A percentile compares a stretch with the other conserved stretches of the same genome.
Conservation (phyloP, 2,888 invertebrate species). For the Meiosimyza platycephala region DNA sequence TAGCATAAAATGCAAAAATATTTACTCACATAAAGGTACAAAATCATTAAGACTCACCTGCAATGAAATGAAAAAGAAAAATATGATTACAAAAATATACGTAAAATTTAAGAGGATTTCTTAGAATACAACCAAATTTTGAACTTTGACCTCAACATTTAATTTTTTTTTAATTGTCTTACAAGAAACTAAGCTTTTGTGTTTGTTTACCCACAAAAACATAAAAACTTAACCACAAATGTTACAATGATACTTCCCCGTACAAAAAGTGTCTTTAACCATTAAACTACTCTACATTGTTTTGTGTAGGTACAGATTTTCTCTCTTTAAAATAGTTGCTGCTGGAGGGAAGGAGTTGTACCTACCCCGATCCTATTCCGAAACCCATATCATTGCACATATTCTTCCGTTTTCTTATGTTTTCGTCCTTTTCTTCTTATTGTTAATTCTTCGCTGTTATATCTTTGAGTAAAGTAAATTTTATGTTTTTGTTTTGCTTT, state of each 20-base stretch:
- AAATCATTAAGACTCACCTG: constrained; percentile 34
- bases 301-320: constrained; percentile 30
- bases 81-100: background rate
- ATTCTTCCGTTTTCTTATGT: background rate
- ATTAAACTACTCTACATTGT: constrained; percentile 43
- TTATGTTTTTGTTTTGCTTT: background rate
- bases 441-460: background rate
- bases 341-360: background rate
- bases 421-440: constrained; percentile 8
- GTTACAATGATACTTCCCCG: constrained; percentile 19
- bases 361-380: too few species aligned
- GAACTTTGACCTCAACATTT: constrained; percentile 24
- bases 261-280: constrained; percentile 40
- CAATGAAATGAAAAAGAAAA: constrained; percentile 29
- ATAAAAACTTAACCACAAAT: background rate
- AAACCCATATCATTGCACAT: background rate
- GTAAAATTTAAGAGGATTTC: constrained; percentile 12
- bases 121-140: constrained; percentile 4
- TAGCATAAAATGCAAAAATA: background rate
- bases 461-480: too few species aligned
- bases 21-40: background rate
- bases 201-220: too few species aligned
- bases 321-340: constrained; percentile 16
- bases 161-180: too few species aligned
- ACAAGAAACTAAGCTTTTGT: too few species aligned